Evolutionary conservation across 2,797 vertebrate genomes (phyloP), one percentile per base, ranked within the genome.

Genomic region (Pangasius sanitwongsei): DNA sequence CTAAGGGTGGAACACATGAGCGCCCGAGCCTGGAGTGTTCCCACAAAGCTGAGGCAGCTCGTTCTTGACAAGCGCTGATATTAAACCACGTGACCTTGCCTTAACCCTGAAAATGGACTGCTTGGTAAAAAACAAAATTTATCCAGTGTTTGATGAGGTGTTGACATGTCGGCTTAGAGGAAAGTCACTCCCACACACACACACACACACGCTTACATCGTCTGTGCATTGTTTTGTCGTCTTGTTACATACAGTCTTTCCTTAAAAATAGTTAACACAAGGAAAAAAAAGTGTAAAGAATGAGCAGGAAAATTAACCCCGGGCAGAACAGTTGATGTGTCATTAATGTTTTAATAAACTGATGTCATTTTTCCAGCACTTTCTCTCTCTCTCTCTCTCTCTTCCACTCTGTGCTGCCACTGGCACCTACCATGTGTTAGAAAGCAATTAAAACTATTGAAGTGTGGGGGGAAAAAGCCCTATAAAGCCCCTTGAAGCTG

Each of bases 261-360:
- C 18, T 88, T 87, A 90, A 92, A 94, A 92, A 90, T 90, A 93
- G 89, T 87, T 75, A 87, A 89, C 41, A 63, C 80, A 61, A 84
- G 81, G 87, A 83, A 12, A n/a, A 9, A 31, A 91, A 86, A 90
- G 90, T 89, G 92, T 92, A 90, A 84, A 65, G 34, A 92, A 91
- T 90, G 90, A 69, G 75, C 88, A 90, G 93, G 93, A 93, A 93
- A 95, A 95, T 93, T 93, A 93, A 94, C 93, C 93, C 87, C 70
- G 91, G 94, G 93, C 89, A 93, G 89, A 81, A 88, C 90, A 87
- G 87, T 91, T 87, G 86, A 89, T 88, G 90, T 89, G 92, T 92
- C 92, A 94, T 94, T 91, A 94, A 92, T 92, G 91, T 92, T 95
- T 95, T 94, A 94, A 95, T 95, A 94, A 93, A 94, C 90, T 90